Evolutionary conservation across 2,113 vertebrate genomes (phyloP).

Genomic region (Ia io): DNA sequence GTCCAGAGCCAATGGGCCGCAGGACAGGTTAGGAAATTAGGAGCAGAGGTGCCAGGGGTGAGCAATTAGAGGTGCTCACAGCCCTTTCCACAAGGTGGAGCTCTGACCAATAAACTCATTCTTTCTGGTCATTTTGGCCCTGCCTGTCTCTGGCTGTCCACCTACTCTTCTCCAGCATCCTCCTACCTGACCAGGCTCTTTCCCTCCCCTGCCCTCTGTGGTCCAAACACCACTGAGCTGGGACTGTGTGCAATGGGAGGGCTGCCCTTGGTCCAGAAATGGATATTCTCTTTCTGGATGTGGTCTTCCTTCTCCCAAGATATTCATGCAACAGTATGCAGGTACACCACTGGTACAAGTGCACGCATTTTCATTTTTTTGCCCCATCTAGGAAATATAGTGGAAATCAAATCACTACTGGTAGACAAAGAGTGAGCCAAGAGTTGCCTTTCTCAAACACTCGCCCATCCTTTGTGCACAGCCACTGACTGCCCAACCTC

Average conservation of each 20-base stretch:
- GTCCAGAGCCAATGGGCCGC: neutral
- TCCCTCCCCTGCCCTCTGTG: neutral
- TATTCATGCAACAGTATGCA: neutral
- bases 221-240: neutral
- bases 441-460: neutral
- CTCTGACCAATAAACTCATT: neutral
- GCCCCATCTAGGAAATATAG: neutral
- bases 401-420: neutral
- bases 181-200: neutral
- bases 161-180: neutral
- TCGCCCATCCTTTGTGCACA: neutral
- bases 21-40: neutral
- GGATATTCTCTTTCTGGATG: neutral
- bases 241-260: neutral
- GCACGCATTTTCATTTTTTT: neutral
- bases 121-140: neutral
- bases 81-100: neutral
- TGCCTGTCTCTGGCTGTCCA: no score
- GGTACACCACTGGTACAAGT: neutral
- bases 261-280: neutral
- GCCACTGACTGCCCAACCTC: neutral
- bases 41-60: neutral
- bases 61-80: neutral
- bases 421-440: neutral
- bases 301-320: neutral